These are phyloP conservation scores for Trachemys scripta DNA, from an alignment of 2,113 vertebrate species.

Conservation along the genomic window DNA sequence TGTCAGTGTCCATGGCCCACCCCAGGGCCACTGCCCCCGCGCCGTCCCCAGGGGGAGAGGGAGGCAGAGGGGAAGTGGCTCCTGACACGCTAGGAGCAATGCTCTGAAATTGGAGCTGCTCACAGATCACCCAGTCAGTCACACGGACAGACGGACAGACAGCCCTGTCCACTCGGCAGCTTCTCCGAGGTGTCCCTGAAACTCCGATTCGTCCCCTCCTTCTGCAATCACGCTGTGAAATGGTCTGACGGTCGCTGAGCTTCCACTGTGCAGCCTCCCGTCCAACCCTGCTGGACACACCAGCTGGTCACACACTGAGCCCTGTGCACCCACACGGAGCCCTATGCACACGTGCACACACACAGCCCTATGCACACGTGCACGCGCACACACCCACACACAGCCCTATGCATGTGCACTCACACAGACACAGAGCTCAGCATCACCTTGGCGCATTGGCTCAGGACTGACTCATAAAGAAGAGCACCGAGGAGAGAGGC, in stretches of 20 bases:
- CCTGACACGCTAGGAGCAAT: not conserved
- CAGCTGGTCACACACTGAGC: not conserved
- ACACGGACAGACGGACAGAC: not conserved
- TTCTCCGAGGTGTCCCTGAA: not conserved
- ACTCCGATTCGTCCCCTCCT: not conserved
- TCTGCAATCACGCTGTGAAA: not conserved
- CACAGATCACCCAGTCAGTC: conserved; percentile 35
- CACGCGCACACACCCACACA: no score
- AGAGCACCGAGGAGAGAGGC: not conserved
- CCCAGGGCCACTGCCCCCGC: not conserved
- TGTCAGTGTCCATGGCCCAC: not conserved
- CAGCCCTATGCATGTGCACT: no score
- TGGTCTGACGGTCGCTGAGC: not conserved
- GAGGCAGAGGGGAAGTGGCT: not conserved
- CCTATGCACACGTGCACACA: not conserved
- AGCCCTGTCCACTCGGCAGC: not conserved
- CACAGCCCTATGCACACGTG: no score
- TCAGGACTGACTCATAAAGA: not conserved
- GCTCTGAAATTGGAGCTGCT: conserved; percentile 43
- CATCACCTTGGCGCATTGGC: rapidly evolving
- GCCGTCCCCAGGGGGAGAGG: rapidly evolving
- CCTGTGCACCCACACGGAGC: not conserved
- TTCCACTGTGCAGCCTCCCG: rapidly evolving
- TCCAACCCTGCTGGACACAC: rapidly evolving
- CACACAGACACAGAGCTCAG: not conserved